Base-by-base conservation (phyloP, 2,797 vertebrate genomes). In the Botia kubotai region DNA sequence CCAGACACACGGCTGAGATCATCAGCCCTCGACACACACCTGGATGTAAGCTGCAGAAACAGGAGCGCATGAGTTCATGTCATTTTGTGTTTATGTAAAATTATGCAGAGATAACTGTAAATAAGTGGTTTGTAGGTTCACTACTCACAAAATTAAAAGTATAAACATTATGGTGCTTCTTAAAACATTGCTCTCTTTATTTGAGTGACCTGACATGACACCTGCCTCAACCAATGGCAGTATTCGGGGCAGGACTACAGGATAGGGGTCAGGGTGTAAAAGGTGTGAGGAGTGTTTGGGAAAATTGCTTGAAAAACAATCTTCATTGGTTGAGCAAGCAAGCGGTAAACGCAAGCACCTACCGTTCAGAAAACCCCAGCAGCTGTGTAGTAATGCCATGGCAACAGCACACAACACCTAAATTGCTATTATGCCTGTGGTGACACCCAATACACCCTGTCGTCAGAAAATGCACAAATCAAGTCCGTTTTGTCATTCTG, bases 21-120 rank as follows among this genome's bases (percentile, higher is more conserved):
- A 98, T 99, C 79, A 99, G 85, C 63, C 95, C 98, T 90, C 98
- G 92, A 88, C 97, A 99, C 3, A 96, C 97, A n/a, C n/a, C 85
- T 99, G 97, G 87, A 99, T 96, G 83, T 97, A 98, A 90, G 95
- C 98, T 99, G 92, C n/a, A 82, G 73, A 72, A 72, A 33, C 21
- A 85, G 7, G 43, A 21, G 70, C 14, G 53, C 6, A 63, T n/a
- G 73, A 50, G 29, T 29, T 5, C 50, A 52, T 16, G 16, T 13
- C 6, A 1, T 16, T 16, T 52, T 52, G 2, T 29, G 29, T 29
- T 29, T 2, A 29, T 29, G 29, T 29, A 2, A 13, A 52, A 2
- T 39, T 39, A 6, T 39, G 36, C 36, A 5, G 36, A 26, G 58
- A 26, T 23, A 16, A 26, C 58, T 26, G 26, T 1, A 26, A 19